Conservation (phyloP, 37 sponge, comb jelly and placozoan genomes). For the Beroe forskalii region DNA sequence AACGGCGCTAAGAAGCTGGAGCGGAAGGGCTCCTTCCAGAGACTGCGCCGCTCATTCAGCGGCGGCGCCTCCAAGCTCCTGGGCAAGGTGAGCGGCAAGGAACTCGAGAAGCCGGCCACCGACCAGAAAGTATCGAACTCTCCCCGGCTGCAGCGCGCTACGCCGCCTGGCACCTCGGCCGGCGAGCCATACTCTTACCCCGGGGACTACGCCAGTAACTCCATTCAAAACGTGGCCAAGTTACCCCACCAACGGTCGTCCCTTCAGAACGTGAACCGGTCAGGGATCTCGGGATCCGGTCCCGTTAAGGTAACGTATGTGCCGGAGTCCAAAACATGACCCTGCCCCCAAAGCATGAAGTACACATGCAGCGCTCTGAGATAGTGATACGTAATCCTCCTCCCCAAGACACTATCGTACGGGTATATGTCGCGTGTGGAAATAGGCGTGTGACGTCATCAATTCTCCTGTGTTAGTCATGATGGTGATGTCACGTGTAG, state of each 20-base stretch:
- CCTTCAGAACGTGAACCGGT: neutral
- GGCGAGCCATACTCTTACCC: conserved; percentile 31
- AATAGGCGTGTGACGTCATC: too few relatives aligned
- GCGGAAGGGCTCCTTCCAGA: conserved; percentile 51
- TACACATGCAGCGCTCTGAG: too few relatives aligned
- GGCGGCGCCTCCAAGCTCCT: conserved; percentile 56
- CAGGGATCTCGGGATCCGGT: conserved; percentile 14
- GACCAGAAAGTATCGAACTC: conserved; percentile 8
- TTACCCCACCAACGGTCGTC: neutral
- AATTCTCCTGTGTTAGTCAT: too few relatives aligned
- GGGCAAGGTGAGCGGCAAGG: conserved; percentile 57
- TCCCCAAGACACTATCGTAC: too few relatives aligned
- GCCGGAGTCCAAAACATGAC: conserved; percentile 60
- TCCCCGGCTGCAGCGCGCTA: conserved; percentile 28
- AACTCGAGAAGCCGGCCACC: neutral
- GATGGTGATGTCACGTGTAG: too few relatives aligned
- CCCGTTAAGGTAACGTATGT: conserved; percentile 50
- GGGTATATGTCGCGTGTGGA: too few relatives aligned
- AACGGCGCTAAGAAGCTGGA: conserved; percentile 21
- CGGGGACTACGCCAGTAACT: conserved; percentile 16
- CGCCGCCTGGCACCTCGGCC: conserved; percentile 59
- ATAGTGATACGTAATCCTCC: too few relatives aligned
- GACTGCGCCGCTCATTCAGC: conserved; percentile 31
- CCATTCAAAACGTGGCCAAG: conserved; percentile 30
- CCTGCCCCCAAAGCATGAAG: too few relatives aligned